Conservation (phyloP, 2,888 invertebrate species). For the Sphinx pinastri region DNA sequence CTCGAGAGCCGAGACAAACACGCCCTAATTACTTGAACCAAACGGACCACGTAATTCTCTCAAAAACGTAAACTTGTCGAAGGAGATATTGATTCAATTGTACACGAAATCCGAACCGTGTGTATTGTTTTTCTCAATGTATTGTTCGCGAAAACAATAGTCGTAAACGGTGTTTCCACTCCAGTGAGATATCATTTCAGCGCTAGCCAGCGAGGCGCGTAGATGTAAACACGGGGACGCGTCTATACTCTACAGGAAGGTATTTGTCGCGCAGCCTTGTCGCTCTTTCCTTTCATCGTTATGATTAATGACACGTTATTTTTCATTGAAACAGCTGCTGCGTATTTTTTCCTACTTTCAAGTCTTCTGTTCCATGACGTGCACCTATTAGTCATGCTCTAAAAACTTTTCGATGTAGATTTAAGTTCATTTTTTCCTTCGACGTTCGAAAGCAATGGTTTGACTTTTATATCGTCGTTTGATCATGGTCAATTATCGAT, state of each 20-base stretch:
- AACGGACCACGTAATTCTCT: not conserved
- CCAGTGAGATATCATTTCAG: constrained; percentile 53
- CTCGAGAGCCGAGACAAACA: not conserved
- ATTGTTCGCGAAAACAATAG: constrained; percentile 57
- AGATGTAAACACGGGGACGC: constrained; percentile 59
- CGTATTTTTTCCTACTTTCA: constrained; percentile 75
- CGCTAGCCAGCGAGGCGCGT: constrained; percentile 47
- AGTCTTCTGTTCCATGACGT: constrained; percentile 74
- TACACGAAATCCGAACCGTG: constrained; percentile 45
- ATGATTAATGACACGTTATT: constrained; percentile 81
- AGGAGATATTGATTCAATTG: constrained; percentile 52
- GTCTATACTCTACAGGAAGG: constrained; percentile 58
- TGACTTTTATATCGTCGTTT: constrained; percentile 40
- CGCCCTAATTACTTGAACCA: not conserved
- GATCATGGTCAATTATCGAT: not conserved
- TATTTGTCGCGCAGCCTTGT: constrained; percentile 74
- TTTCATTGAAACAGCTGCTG: constrained; percentile 79
- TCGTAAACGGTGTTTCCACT: constrained; percentile 54
- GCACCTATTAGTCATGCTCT: constrained; percentile 75
- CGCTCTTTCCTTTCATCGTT: constrained; percentile 75
- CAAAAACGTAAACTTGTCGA: constrained; percentile 32
- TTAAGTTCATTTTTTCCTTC: constrained; percentile 56
- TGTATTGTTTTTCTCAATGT: constrained; percentile 53
- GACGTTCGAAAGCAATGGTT: constrained; percentile 50
- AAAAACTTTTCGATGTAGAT: constrained; percentile 68